Evolutionary conservation across 2,888 invertebrate species (phyloP).

Genomic region (Apeira syringaria): DNA sequence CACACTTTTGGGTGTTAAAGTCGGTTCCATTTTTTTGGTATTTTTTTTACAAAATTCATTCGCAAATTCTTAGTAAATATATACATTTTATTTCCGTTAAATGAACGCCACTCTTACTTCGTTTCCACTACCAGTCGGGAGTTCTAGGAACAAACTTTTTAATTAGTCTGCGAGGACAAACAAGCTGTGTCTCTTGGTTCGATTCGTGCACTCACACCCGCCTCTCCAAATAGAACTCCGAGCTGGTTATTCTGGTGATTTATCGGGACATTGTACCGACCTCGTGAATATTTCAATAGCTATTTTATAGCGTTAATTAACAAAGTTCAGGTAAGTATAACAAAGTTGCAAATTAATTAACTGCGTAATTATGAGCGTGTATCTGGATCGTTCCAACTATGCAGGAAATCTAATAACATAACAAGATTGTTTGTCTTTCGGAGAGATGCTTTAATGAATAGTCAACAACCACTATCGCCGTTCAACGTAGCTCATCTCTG

Average conservation of each 20-base stretch:
- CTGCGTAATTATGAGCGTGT: conserved; percentile 48
- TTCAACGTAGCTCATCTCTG: conserved; percentile 57
- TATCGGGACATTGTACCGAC: conserved; percentile 40
- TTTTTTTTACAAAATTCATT: conserved; percentile 12
- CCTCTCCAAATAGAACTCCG: conserved; percentile 43
- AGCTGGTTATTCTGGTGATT: conserved; percentile 49
- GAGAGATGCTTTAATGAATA: conserved; percentile 77
- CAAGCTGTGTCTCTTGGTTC: conserved; percentile 75
- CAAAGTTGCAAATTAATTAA: conserved; percentile 49
- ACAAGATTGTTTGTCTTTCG: conserved; percentile 68
- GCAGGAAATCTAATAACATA: conserved; percentile 71
- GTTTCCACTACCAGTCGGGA: conserved; percentile 64
- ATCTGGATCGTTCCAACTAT: conserved; percentile 54
- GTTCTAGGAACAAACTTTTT: conserved; percentile 79
- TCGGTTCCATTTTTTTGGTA: no score
- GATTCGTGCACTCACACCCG: conserved; percentile 53
- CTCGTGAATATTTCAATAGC: conserved; percentile 36
- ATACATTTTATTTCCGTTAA: conserved; percentile 62
- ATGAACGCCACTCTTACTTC: conserved; percentile 61
- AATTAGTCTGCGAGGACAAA: conserved; percentile 82
- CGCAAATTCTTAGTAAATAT: conserved; percentile 33
- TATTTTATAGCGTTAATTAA: conserved; percentile 43
- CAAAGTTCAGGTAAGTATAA: conserved; percentile 39
- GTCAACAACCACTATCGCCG: conserved; percentile 65
- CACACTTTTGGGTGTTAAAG: no score